A percentile compares a stretch with the other conserved stretches of the same genome.
Evolutionary conservation across 2,888 invertebrate genomes (phyloP).

Genomic region (Sturmia bella): DNA sequence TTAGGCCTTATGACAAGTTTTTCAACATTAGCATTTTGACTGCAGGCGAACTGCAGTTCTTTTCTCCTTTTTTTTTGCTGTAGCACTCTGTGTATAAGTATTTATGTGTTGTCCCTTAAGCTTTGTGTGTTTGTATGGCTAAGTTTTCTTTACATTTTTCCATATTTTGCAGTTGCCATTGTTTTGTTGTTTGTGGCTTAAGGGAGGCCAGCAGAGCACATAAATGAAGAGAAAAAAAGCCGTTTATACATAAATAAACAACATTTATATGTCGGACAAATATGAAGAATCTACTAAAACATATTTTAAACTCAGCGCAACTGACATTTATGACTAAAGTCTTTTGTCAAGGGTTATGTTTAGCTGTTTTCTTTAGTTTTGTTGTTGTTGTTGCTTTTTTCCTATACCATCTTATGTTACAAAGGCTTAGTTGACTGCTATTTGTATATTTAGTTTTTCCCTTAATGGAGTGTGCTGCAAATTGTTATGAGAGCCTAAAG

Average conservation of each 20-base stretch:
- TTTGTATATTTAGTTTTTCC: background rate
- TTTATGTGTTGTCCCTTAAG: too few relatives aligned
- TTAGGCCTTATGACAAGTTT: constrained; percentile 69
- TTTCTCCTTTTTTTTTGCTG: constrained; percentile 26
- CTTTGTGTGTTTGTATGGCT: constrained; percentile 7
- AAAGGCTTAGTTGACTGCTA: constrained; percentile 20
- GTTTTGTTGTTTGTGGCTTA: constrained; percentile 51
- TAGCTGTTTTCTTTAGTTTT: background rate
- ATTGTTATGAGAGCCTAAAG: constrained; percentile 18
- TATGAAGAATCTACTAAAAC: constrained; percentile 59
- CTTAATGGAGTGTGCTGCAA: background rate
- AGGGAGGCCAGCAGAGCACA: constrained; percentile 33
- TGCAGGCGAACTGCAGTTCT: constrained; percentile 68
- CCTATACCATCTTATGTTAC: constrained; percentile 42
- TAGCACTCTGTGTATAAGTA: background rate
- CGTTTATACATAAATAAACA: constrained; percentile 56
- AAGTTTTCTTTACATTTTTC: constrained; percentile 28
- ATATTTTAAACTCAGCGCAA: constrained; percentile 53
- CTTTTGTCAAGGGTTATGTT: constrained; percentile 66
- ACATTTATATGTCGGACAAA: constrained; percentile 49
- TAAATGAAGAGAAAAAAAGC: constrained; percentile 4
- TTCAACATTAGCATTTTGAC: constrained; percentile 68
- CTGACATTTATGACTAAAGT: constrained; percentile 69
- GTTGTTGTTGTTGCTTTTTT: background rate
- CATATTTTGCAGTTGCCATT: constrained; percentile 43